Conservation (phyloP, 2,888 invertebrate genomes). For the Exephanes ischioxanthus region DNA sequence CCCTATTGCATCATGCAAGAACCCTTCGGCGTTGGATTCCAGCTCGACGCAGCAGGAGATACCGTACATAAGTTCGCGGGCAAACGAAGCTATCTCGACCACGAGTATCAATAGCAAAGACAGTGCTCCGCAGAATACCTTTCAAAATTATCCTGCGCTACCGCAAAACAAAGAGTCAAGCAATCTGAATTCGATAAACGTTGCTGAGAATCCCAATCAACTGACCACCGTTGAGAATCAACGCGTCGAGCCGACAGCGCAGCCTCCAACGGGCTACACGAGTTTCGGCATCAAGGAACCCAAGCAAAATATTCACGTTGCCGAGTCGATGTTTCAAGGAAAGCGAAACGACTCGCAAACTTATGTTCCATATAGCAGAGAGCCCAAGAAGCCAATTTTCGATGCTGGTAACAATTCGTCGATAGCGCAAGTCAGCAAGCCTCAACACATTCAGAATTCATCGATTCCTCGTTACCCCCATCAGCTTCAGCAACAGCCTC, state of each 20-base stretch:
- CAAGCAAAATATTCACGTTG: slow-evolving; percentile 40
- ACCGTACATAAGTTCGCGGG: slow-evolving; percentile 45
- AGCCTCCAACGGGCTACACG: slow-evolving; percentile 44
- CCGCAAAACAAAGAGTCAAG: slow-evolving; percentile 50
- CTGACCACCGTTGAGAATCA: slow-evolving; percentile 46
- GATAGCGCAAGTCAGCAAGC: slow-evolving; percentile 69
- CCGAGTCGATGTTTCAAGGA: slow-evolving; percentile 73
- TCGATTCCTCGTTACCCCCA: slow-evolving; percentile 67
- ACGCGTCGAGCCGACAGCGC: slow-evolving; percentile 37
- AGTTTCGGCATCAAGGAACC: slow-evolving; percentile 55
- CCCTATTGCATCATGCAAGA: slow-evolving; percentile 45
- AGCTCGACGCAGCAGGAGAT: slow-evolving; percentile 56
- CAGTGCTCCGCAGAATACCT: slow-evolving; percentile 65
- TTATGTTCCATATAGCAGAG: slow-evolving; percentile 76
- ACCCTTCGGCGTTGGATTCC: slow-evolving; percentile 48
- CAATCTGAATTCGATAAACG: slow-evolving; percentile 34
- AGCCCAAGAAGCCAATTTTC: slow-evolving; percentile 72
- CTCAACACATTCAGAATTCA: slow-evolving; percentile 67
- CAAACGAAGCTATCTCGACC: slow-evolving; percentile 28
- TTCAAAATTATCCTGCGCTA: slow-evolving; percentile 66
- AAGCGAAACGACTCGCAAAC: slow-evolving; percentile 75
- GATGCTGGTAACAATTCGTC: slow-evolving; percentile 51
- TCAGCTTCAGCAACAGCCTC: slow-evolving; percentile 52
- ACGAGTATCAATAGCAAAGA: slow-evolving; percentile 69
- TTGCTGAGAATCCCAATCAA: slow-evolving; percentile 32